phyloP scores from a whole-genome alignment of 1,140 invertebrate species.

The Aphis gossypii region DNA sequence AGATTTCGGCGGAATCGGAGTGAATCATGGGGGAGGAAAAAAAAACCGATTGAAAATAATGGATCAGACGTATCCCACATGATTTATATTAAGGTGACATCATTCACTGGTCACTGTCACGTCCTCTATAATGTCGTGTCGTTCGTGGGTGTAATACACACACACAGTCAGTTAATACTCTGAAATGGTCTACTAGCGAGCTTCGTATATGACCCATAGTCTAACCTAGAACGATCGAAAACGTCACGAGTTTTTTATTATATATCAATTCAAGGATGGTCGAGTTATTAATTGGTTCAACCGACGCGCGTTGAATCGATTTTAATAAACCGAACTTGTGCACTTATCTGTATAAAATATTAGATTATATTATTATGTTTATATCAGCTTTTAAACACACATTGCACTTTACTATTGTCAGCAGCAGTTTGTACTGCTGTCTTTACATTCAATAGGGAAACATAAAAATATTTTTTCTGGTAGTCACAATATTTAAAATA shows the following conservation, averaged over 20 bases:
- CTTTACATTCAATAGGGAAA: neutral
- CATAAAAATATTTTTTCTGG: neutral
- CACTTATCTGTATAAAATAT: neutral
- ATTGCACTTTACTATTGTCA: neutral
- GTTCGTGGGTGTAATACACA: neutral
- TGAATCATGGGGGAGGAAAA: neutral
- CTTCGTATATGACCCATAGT: neutral
- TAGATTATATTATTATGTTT: neutral
- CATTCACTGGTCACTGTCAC: neutral
- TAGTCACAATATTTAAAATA: neutral
- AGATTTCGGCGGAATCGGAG: neutral
- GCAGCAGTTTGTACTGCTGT: neutral
- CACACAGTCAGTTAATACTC: neutral
- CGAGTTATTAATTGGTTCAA: neutral
- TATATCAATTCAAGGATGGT: neutral
- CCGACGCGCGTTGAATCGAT: neutral
- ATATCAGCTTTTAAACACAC: neutral
- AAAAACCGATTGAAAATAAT: neutral
- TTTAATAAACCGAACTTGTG: neutral
- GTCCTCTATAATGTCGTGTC: neutral
- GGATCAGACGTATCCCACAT: neutral
- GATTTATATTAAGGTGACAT: neutral
- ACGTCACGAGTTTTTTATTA: neutral
- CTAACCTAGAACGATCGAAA: neutral
- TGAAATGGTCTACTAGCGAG: neutral